A percentile compares a stretch with the other conserved stretches of the same genome.
Conservation (phyloP, 2,113 vertebrate genomes). For the Lichenostomus cassidix region DNA sequence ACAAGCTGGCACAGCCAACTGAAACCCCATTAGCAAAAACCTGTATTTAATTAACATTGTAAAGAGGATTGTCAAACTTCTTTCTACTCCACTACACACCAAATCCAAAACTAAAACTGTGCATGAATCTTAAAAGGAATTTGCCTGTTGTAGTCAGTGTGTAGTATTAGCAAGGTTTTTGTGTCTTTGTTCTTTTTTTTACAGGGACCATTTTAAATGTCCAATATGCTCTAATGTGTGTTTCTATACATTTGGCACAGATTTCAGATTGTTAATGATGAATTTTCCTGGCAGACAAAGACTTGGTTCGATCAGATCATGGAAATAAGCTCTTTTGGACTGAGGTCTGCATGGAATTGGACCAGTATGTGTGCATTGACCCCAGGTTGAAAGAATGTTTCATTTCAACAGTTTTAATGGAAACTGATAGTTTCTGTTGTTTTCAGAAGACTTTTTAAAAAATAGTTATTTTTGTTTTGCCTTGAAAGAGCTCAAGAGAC, state of each 20-base stretch:
- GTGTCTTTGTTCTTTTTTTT: neutral
- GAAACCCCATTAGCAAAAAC: slow-evolving; percentile 22
- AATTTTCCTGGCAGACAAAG: slow-evolving; percentile 63
- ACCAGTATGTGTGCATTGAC: slow-evolving; percentile 6
- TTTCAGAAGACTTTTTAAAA: neutral
- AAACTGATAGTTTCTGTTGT: slow-evolving; percentile 39
- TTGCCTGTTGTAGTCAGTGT: neutral
- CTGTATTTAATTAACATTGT: slow-evolving; percentile 19
- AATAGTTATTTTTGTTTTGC: neutral
- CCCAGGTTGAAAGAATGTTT: slow-evolving; percentile 44
- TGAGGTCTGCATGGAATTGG: slow-evolving; percentile 36
- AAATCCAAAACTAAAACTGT: slow-evolving; percentile 61
- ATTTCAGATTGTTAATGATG: slow-evolving; percentile 20
- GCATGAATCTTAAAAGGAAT: slow-evolving; percentile 30
- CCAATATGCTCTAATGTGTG: neutral
- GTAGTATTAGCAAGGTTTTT: neutral
- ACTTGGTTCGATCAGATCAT: slow-evolving; percentile 37
- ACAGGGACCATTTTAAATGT: neutral
- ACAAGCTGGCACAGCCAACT: neutral
- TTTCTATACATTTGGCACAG: slow-evolving; percentile 36
- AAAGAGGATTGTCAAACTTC: neutral
- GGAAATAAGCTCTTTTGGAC: slow-evolving; percentile 55
- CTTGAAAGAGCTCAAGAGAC: slow-evolving; percentile 35
- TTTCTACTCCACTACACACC: neutral
- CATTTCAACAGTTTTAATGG: slow-evolving; percentile 31